These are phyloP conservation scores for Halocynthia roretzi DNA, from an alignment of 23 tunicate species.

Conservation along the genomic window DNA sequence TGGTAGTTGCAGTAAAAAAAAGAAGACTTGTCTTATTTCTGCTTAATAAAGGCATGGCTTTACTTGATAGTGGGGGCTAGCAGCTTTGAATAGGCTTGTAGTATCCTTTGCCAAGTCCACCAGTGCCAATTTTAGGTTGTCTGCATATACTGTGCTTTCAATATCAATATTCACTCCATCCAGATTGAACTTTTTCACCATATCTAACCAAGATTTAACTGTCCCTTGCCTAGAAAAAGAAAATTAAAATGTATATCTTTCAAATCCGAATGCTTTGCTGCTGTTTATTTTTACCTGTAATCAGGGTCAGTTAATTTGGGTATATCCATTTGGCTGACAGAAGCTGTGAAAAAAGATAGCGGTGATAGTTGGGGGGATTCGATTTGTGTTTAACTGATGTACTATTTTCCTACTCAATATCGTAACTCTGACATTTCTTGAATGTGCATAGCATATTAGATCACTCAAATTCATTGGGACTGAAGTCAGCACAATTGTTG, in stretches of 20 bases:
- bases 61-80: conserved; percentile 24
- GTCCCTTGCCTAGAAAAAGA: conserved; percentile 38
- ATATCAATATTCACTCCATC: conserved; percentile 76
- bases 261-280: no score
- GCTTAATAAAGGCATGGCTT: no score
- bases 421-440: conserved; percentile 43
- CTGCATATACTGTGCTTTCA: conserved; percentile 54
- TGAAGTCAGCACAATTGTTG: no score
- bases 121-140: conserved; percentile 23
- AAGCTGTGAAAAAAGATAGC: not conserved
- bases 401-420: not conserved
- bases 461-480: no score
- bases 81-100: conserved; percentile 19
- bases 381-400: no score
- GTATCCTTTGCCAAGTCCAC: conserved; percentile 36
- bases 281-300: no score
- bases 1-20: no score
- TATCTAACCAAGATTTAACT: conserved; percentile 36
- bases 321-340: not conserved
- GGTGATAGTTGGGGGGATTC: not conserved
- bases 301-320: not conserved
- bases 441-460: conserved; percentile 46
- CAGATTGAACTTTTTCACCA: conserved; percentile 14
- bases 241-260: not conserved
- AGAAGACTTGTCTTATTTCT: no score